These are phyloP conservation scores for Forbesichthys agassizii DNA, from an alignment of 2,113 vertebrate species.

Conservation along the genomic window DNA sequence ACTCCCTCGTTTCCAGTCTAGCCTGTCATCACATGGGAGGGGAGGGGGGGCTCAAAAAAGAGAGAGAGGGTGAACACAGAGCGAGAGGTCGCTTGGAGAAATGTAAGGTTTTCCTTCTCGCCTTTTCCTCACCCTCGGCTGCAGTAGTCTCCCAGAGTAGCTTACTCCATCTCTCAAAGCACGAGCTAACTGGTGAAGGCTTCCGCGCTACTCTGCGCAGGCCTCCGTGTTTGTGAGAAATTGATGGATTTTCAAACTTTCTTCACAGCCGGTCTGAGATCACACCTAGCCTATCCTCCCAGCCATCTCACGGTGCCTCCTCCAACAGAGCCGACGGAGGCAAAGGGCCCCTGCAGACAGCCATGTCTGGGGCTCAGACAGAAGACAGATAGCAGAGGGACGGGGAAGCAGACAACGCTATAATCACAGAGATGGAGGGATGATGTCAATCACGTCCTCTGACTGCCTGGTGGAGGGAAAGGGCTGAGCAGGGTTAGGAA, in stretches of 20 bases:
- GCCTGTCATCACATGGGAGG: slow-evolving; percentile 36
- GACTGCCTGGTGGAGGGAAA: slow-evolving; percentile 16
- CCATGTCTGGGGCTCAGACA: slow-evolving; percentile 32
- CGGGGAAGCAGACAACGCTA: slow-evolving; percentile 35
- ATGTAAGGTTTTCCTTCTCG: too few species aligned
- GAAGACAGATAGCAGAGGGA: slow-evolving; percentile 49
- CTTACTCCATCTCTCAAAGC: slow-evolving; percentile 23
- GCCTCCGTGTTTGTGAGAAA: slow-evolving; percentile 43
- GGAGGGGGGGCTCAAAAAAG: slow-evolving; percentile 8
- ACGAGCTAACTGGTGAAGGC: not conserved
- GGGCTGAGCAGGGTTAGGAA: slow-evolving; percentile 20
- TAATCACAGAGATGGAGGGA: slow-evolving; percentile 54
- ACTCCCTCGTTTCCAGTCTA: slow-evolving; percentile 20
- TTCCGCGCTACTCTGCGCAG: slow-evolving; percentile 1
- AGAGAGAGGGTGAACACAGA: slow-evolving; percentile 1
- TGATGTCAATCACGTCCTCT: slow-evolving; percentile 50
- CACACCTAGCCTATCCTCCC: slow-evolving; percentile 18
- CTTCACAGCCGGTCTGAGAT: slow-evolving; percentile 34
- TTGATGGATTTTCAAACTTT: slow-evolving; percentile 38
- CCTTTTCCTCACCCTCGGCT: rapidly evolving
- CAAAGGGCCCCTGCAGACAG: slow-evolving; percentile 20
- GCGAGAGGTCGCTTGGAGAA: not conserved
- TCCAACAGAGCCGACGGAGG: slow-evolving; percentile 14
- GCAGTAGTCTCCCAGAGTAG: not conserved
- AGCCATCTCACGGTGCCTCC: slow-evolving; percentile 25